Conservation (phyloP, 1,140 invertebrate species). For the Triops cancriformis region DNA sequence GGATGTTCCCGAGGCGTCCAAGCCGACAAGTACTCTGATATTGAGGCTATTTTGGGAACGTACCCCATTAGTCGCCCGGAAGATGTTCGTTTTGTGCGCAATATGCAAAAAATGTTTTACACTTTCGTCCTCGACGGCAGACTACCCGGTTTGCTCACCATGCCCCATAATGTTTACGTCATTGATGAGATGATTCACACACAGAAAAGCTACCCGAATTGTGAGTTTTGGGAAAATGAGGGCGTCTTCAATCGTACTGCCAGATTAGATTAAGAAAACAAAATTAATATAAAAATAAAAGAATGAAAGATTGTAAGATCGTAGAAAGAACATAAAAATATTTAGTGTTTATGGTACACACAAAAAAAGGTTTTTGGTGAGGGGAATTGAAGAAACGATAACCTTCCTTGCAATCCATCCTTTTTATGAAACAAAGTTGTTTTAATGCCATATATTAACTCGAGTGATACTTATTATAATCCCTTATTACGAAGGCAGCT, state of each 20-base stretch:
- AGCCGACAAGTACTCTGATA: not conserved
- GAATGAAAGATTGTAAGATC: too few species aligned
- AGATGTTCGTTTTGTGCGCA: not conserved
- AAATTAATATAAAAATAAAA: not conserved
- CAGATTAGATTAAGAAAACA: not conserved
- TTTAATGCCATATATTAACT: not conserved
- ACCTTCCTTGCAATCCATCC: conserved; percentile 8
- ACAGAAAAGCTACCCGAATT: not conserved
- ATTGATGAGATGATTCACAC: not conserved
- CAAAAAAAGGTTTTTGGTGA: not conserved
- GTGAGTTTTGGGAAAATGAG: not conserved
- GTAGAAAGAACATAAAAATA: too few species aligned
- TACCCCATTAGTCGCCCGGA: not conserved
- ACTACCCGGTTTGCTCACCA: not conserved
- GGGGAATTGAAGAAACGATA: not conserved
- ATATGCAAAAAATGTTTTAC: conserved; percentile 2
- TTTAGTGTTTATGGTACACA: too few species aligned
- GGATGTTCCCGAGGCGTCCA: not conserved
- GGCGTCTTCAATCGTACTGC: not conserved
- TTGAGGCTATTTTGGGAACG: not conserved
- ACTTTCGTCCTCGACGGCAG: not conserved
- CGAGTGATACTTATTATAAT: not conserved
- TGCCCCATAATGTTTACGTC: not conserved
- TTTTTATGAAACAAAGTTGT: not conserved
- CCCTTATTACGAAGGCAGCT: not conserved